Conservation (phyloP, 2,797 vertebrate species). For the Bryconaethiops microstoma region DNA sequence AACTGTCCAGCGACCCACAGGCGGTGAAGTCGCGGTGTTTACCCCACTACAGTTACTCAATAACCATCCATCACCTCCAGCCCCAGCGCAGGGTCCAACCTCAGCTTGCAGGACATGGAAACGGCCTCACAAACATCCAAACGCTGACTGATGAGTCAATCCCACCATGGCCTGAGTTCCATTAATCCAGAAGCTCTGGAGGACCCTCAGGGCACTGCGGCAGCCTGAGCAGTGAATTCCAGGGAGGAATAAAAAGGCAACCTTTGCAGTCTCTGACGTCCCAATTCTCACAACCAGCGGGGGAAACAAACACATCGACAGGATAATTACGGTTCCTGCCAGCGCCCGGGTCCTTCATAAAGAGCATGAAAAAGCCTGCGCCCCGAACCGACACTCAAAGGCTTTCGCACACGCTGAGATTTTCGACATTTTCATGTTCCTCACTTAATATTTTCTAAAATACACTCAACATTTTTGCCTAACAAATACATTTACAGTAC, state of each 20-base stretch:
- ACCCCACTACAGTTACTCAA: slow-evolving; percentile 32
- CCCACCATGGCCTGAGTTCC: slow-evolving; percentile 10
- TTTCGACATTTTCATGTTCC: too few relatives aligned
- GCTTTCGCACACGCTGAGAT: too few relatives aligned
- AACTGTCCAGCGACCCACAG: slow-evolving; percentile 16
- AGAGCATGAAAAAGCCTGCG: not conserved
- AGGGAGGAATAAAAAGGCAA: slow-evolving; percentile 19
- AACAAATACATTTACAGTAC: too few relatives aligned
- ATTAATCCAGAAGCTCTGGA: slow-evolving; percentile 45
- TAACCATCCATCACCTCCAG: slow-evolving; percentile 28
- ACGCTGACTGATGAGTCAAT: slow-evolving; percentile 48
- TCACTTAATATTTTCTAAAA: too few relatives aligned
- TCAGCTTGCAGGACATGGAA: slow-evolving; percentile 26
- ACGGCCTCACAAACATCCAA: slow-evolving; percentile 21
- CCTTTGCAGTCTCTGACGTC: slow-evolving; percentile 32
- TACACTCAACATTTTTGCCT: too few relatives aligned
- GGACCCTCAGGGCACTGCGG: slow-evolving; percentile 25
- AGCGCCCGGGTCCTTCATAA: slow-evolving; percentile 14
- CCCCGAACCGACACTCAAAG: slow-evolving; percentile 4
- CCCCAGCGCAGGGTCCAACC: slow-evolving; percentile 29
- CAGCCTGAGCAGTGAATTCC: slow-evolving; percentile 14
- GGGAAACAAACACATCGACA: slow-evolving; percentile 28
- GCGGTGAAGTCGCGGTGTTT: slow-evolving; percentile 25
- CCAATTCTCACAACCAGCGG: slow-evolving; percentile 6
- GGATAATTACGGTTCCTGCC: slow-evolving; percentile 37